A percentile compares a stretch with the other conserved stretches of the same genome.
Evolutionary conservation across 2,113 vertebrate genomes (phyloP).

Genomic region (Myotis davidii): DNA sequence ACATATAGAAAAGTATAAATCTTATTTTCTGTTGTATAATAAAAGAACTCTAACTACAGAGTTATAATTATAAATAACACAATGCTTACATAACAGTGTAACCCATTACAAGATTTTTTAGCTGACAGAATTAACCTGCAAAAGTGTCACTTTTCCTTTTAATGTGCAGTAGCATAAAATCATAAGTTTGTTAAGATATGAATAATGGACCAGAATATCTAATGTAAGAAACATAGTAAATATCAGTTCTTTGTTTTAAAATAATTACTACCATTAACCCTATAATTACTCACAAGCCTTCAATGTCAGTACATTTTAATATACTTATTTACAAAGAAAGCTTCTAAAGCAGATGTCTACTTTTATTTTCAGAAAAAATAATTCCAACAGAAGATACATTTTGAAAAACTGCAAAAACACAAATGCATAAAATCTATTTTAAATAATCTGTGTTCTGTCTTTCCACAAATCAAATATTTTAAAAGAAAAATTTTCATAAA

Average conservation of each 20-base stretch:
- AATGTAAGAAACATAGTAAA: not conserved
- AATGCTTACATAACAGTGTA: not conserved
- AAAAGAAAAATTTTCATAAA: not conserved
- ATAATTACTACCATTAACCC: not conserved
- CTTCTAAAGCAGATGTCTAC: not conserved
- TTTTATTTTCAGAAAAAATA: not conserved
- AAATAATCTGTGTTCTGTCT: not conserved
- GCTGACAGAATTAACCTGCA: not conserved
- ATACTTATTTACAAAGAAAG: not conserved
- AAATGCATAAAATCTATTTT: not conserved
- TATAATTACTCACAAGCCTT: not conserved
- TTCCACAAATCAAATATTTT: not conserved
- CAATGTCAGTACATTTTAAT: not conserved
- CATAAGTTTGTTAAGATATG: not conserved
- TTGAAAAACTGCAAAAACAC: not conserved
- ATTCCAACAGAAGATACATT: not conserved
- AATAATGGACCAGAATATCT: not conserved
- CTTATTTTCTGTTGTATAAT: not conserved
- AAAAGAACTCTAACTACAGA: not conserved
- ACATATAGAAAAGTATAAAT: not conserved
- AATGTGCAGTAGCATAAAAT: not conserved
- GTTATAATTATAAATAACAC: not conserved
- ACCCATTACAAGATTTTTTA: not conserved
- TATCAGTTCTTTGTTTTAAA: constrained; percentile 2
- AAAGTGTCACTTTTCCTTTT: not conserved